phyloP scores from a whole-genome alignment of 2,113 vertebrate species.

The Fulmarus glacialis region DNA sequence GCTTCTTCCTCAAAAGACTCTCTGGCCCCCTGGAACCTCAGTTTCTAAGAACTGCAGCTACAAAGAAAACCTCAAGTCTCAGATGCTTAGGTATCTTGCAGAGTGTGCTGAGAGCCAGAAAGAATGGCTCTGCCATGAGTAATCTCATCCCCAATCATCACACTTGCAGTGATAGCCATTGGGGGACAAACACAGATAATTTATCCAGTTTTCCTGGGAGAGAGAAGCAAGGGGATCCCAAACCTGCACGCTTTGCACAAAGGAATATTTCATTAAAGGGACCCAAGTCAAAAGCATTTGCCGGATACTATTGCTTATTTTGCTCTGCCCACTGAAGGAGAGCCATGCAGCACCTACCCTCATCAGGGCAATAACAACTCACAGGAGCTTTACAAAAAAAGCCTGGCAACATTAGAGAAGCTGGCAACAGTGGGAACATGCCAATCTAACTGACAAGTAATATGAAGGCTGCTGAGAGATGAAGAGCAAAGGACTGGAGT shows the following conservation, averaged over 20 bases:
- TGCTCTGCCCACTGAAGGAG: not conserved
- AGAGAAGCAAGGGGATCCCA: not conserved
- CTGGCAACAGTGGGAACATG: not conserved
- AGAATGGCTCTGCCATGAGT: not conserved
- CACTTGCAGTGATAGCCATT: not conserved
- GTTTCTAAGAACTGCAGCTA: not conserved
- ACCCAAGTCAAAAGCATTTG: not conserved
- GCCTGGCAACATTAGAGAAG: not conserved
- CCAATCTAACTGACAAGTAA: not conserved
- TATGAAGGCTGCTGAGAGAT: not conserved
- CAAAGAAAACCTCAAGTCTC: not conserved
- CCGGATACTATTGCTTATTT: not conserved
- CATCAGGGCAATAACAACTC: not conserved
- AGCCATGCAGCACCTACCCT: not conserved
- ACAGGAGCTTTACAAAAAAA: not conserved
- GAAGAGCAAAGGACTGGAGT: not conserved
- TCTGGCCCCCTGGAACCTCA: not conserved
- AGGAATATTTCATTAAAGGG: not conserved
- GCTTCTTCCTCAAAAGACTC: not conserved
- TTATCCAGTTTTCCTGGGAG: not conserved
- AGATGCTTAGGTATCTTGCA: not conserved
- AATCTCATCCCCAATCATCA: not conserved
- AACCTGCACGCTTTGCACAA: not conserved
- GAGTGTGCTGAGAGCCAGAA: not conserved
- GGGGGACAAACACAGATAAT: not conserved